Percentiles rank a stretch among this genome's conserved stretches.
Evolutionary conservation across 2,113 vertebrate genomes (phyloP).

Genomic region (Anguilla rostrata): DNA sequence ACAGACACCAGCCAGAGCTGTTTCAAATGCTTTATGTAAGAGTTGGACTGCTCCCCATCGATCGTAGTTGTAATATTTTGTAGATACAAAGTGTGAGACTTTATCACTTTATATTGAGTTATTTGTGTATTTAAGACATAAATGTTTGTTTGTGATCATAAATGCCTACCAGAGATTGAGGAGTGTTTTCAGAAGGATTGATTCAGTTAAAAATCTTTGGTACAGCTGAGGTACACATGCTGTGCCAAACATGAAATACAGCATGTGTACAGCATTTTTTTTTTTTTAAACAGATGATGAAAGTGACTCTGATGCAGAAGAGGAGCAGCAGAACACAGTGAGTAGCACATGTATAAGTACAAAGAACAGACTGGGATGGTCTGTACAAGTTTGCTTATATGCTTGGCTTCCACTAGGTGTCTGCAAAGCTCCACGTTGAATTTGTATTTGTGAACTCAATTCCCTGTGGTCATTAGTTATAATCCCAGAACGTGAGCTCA

Average conservation of each 20-base stretch:
- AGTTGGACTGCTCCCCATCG: too few species aligned
- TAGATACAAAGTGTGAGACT: too few species aligned
- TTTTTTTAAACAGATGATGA: constrained; percentile 80
- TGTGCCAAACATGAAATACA: too few species aligned
- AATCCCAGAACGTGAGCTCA: background rate
- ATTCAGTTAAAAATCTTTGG: too few species aligned
- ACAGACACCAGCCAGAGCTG: too few species aligned
- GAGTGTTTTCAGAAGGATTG: too few species aligned
- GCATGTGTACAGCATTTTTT: background rate
- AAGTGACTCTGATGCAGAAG: constrained; percentile 93
- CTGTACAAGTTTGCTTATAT: background rate
- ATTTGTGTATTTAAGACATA: too few species aligned
- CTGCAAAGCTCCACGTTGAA: background rate
- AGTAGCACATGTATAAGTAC: constrained; percentile 45
- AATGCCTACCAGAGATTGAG: background rate
- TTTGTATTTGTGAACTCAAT: background rate
- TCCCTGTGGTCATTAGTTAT: background rate
- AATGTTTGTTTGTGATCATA: too few species aligned
- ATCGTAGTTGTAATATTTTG: too few species aligned
- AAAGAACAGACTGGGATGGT: background rate
- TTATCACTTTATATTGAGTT: too few species aligned
- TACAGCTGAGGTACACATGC: too few species aligned
- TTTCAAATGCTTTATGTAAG: too few species aligned
- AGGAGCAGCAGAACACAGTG: constrained; percentile 96
- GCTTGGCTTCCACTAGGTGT: constrained; percentile 11